Percentiles rank a stretch among this genome's conserved stretches.
phyloP scores from a whole-genome alignment of 2,797 vertebrate genomes.

The Mus spretus region DNA sequence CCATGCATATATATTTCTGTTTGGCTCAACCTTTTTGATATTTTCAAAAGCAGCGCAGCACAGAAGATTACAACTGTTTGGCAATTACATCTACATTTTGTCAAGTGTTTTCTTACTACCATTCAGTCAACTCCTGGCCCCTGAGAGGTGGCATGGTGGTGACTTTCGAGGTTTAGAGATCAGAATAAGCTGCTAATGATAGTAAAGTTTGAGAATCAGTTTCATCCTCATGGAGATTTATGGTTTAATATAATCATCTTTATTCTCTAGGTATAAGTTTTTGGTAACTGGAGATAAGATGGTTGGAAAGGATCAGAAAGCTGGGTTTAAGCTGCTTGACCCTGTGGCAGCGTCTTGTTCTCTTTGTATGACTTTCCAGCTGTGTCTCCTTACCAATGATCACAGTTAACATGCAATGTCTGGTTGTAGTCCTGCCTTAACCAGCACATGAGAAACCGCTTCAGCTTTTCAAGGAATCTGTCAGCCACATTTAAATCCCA shows the following conservation, averaged over 20 bases:
- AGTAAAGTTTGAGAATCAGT: constrained; percentile 1
- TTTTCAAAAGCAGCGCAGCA: background rate
- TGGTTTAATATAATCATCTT: constrained; percentile 25
- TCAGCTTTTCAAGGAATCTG: constrained; percentile 29
- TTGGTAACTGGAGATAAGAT: background rate
- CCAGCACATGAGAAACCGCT: background rate
- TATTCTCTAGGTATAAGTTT: background rate
- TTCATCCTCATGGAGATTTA: background rate
- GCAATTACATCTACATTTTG: background rate
- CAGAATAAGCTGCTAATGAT: background rate
- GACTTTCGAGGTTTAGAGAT: background rate
- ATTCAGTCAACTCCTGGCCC: background rate
- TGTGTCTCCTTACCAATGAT: background rate
- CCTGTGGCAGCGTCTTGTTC: background rate
- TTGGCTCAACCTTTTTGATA: background rate
- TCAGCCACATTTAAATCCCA: constrained; percentile 20
- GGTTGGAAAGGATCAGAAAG: background rate
- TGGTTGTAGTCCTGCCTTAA: background rate
- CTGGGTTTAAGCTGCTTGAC: background rate
- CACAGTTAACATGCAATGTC: background rate
- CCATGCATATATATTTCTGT: background rate
- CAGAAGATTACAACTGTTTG: background rate
- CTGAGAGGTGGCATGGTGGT: background rate
- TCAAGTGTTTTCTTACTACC: background rate
- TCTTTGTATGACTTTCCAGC: constrained; percentile 3